Base-by-base conservation (phyloP, 2,888 invertebrate species). In the Diarsia mendica region DNA sequence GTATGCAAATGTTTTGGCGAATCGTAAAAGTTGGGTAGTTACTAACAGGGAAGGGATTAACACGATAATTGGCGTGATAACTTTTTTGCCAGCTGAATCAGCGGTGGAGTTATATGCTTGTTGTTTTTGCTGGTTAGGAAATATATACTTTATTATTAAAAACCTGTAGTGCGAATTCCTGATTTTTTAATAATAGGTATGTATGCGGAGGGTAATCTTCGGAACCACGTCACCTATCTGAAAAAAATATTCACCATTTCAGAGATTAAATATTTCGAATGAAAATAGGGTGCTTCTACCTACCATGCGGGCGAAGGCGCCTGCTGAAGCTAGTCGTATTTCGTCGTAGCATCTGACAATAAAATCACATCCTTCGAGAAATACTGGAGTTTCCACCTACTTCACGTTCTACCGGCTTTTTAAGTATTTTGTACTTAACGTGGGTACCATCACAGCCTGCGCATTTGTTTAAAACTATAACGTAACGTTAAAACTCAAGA, bases 11-110 rank as follows among this genome's bases (percentile, higher is more conserved):
- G 55, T 33, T 33, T 49, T 61, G 44, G 65, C 1, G 55, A 72
- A 67, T 80, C 58, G 46, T 82, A 75, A 83, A 80, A 66, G 39
- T 75, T 9, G 13, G 33, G 18, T 78, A 44, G 10, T 33, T 64
- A 10, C 23, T 76, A 13, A 39, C 74, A 74, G 70, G 10, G 23
- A 44, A 51, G 48, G 66, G 23, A 28, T n/a, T 51, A 44, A 66
- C 74, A 73, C 55, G 68, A 68, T 61, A 66, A 51, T 69, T 68
- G 49, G 28, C 65, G 68, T 79, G 66, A 51, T 67, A 44, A 55
- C n/a, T 65, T 49, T 28, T 76, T 55, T 18, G 15, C 20, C 13
- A 15, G 4, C 28, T 18, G 1, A 15, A n/a, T 28, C 46, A 2
- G 6, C n/a, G 13, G 9, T 64, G 1, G 9, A 13, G n/a, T 15